A percentile compares a stretch with the other conserved stretches of the same genome.
Conservation (phyloP, 1,140 invertebrate species). For the Papilio polytes region DNA sequence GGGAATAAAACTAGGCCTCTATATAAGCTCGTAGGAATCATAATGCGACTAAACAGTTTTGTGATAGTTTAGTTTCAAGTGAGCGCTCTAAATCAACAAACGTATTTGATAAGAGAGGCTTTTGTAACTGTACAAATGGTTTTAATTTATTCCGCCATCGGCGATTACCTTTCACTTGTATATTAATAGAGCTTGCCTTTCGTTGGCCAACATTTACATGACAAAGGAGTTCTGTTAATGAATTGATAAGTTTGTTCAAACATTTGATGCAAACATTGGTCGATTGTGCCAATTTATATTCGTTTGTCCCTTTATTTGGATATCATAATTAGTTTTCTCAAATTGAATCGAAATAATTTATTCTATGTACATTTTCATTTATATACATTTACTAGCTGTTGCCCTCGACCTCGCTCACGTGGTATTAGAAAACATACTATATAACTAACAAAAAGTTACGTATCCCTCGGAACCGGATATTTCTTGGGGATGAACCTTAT, state of each 20-base stretch:
- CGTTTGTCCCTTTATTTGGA: not conserved
- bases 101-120: conserved; percentile 8
- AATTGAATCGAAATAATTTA: not conserved
- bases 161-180: conserved; percentile 17
- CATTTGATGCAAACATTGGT: conserved; percentile 19
- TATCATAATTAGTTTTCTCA: not conserved
- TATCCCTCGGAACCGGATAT: no score
- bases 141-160: conserved; percentile 20
- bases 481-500: no score
- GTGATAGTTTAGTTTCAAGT: no score
- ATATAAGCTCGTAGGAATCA: no score
- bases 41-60: no score
- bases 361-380: not conserved
- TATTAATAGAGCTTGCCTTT: conserved; percentile 28
- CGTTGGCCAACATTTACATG: conserved; percentile 16
- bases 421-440: no score
- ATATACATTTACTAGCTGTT: no score
- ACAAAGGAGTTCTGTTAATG: conserved; percentile 26
- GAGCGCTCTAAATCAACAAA: not conserved
- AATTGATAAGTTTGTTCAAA: conserved; percentile 11
- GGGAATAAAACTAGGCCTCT: no score
- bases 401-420: no score
- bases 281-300: not conserved
- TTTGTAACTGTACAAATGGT: conserved; percentile 12
- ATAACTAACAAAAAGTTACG: no score